A percentile compares a stretch with the other conserved stretches of the same genome.
These are phyloP conservation scores for Acrocephalus scirpaceus DNA, from an alignment of 2,797 vertebrate genomes.

Conservation along the genomic window DNA sequence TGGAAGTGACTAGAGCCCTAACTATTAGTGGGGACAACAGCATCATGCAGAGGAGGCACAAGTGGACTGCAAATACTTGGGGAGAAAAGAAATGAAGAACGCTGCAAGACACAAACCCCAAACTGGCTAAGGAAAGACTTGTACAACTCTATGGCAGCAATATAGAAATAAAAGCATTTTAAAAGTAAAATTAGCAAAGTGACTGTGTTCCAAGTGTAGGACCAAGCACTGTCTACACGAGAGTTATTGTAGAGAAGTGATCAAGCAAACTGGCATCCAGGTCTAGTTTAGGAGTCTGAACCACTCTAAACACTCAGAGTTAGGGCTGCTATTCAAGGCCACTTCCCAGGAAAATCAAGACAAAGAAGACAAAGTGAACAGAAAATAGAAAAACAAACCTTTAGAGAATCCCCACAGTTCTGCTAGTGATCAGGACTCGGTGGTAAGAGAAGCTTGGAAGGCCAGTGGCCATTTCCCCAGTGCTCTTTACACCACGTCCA, in stretches of 20 bases:
- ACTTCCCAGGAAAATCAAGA: background rate
- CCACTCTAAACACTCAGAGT: background rate
- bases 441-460: background rate
- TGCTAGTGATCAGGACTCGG: background rate
- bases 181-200: background rate
- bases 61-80: background rate
- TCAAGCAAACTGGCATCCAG: background rate
- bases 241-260: background rate
- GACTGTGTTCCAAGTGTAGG: background rate
- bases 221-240: background rate
- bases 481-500: fast-evolving
- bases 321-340: fast-evolving
- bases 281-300: background rate
- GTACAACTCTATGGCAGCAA: background rate
- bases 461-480: background rate
- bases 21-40: background rate
- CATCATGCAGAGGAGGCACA: background rate
- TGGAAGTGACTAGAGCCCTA: background rate
- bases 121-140: background rate
- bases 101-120: background rate
- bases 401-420: background rate
- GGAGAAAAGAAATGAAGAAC: background rate
- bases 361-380: background rate
- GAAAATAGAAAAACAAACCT: conserved; percentile 14
- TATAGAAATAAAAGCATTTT: background rate